Conservation (phyloP, 2,797 vertebrate species). For the Natrix natrix region DNA sequence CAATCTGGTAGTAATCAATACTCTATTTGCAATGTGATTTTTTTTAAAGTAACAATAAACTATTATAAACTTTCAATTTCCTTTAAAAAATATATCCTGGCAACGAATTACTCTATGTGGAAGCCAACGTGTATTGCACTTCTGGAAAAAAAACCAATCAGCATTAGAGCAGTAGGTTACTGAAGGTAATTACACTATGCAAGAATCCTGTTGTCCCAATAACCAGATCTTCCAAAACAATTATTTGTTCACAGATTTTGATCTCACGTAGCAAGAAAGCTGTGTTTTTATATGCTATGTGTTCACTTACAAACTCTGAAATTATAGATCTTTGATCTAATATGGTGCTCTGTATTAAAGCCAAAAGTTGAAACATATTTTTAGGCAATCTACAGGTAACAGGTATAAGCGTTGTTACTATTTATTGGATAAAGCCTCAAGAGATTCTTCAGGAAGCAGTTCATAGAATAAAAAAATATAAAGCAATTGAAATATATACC, state of each 20-base stretch:
- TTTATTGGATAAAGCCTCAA: constrained; percentile 66
- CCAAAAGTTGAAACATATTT: constrained; percentile 72
- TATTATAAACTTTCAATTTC: constrained; percentile 50
- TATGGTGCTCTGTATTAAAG: constrained; percentile 49
- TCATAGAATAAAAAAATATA: constrained; percentile 58
- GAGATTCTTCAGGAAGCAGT: constrained; percentile 59
- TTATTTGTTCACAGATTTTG: constrained; percentile 42
- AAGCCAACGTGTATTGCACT: constrained; percentile 61
- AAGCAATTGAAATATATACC: constrained; percentile 53
- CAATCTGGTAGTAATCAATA: constrained; percentile 47
- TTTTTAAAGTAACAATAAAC: constrained; percentile 20
- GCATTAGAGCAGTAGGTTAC: constrained; percentile 30
- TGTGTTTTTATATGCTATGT: constrained; percentile 47
- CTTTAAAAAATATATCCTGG: constrained; percentile 51
- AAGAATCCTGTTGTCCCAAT: constrained; percentile 45
- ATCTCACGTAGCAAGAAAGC: constrained; percentile 50
- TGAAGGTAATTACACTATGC: constrained; percentile 11
- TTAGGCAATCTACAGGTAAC: constrained; percentile 69
- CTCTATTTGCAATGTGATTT: constrained; percentile 8
- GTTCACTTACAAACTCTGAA: constrained; percentile 63
- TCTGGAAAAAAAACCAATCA: constrained; percentile 25
- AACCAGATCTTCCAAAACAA: constrained; percentile 50
- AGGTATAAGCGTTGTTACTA: constrained; percentile 68
- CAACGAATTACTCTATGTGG: constrained; percentile 58
- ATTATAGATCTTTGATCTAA: constrained; percentile 48